phyloP scores from a whole-genome alignment of 2,113 vertebrate species.

The Oreochromis aureus region DNA sequence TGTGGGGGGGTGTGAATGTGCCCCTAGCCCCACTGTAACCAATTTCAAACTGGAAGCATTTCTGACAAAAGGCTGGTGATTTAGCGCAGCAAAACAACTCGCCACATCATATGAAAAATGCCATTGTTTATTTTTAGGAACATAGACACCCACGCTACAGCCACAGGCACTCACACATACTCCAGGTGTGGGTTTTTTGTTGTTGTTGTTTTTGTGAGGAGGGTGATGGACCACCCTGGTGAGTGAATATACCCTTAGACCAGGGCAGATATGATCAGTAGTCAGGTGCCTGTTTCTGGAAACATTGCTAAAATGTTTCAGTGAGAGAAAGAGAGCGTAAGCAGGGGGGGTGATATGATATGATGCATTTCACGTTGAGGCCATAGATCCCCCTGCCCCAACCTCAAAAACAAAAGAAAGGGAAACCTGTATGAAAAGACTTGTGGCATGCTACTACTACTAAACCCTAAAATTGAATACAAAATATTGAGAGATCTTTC shows the following conservation, averaged over 20 bases:
- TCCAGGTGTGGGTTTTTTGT: background rate
- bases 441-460: background rate
- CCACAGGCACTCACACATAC: conserved; percentile 12
- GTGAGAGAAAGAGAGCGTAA: conserved; percentile 2
- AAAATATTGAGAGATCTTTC: background rate
- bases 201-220: conserved; percentile 1
- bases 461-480: background rate
- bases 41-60: conserved; percentile 37
- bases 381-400: background rate
- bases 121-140: conserved; percentile 9
- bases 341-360: background rate
- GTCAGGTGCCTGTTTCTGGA: conserved; percentile 36
- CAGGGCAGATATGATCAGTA: conserved; percentile 16
- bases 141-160: background rate
- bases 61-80: conserved; percentile 54
- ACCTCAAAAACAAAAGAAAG: background rate
- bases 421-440: background rate
- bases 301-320: conserved; percentile 28
- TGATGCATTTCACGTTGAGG: conserved; percentile 1
- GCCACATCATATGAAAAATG: conserved; percentile 49
- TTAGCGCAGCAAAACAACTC: conserved; percentile 53
- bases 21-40: conserved; percentile 57
- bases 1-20: conserved; percentile 54
- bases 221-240: conserved; percentile 54
- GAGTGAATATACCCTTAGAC: conserved; percentile 37